Conservation (phyloP, 2,113 vertebrate species). For the Neodontobutis hainanensis region DNA sequence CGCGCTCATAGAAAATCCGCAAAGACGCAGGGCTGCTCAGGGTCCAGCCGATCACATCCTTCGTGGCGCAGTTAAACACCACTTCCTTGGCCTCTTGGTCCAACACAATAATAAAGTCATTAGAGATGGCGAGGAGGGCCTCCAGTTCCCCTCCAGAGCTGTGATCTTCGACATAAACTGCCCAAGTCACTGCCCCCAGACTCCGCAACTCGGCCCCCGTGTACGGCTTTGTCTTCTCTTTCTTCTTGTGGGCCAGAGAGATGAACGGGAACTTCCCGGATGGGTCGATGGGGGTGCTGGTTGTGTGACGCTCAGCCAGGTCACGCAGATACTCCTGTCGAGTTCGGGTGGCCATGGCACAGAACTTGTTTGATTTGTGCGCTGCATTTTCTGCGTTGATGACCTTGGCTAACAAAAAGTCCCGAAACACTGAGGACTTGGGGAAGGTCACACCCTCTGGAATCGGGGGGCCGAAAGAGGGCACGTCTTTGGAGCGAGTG, state of each 20-base stretch:
- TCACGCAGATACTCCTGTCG: slow-evolving; percentile 98
- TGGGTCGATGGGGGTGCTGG: slow-evolving; percentile 96
- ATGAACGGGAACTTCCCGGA: slow-evolving; percentile 98
- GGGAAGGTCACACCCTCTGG: slow-evolving; percentile 96
- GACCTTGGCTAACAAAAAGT: slow-evolving; percentile 97
- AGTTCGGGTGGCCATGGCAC: slow-evolving; percentile 96
- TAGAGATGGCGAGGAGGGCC: slow-evolving; percentile 90
- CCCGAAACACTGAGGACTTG: slow-evolving; percentile 97
- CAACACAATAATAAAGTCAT: slow-evolving; percentile 91
- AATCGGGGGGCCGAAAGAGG: slow-evolving; percentile 94
- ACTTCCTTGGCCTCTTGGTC: slow-evolving; percentile 92
- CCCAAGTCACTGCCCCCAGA: slow-evolving; percentile 89
- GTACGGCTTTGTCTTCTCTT: slow-evolving; percentile 93
- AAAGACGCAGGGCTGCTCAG: slow-evolving; percentile 87
- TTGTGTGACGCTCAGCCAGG: slow-evolving; percentile 95
- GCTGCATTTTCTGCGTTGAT: slow-evolving; percentile 98
- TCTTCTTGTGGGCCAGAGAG: slow-evolving; percentile 95
- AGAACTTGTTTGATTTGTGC: slow-evolving; percentile 97
- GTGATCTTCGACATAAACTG: slow-evolving; percentile 89
- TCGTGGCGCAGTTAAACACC: slow-evolving; percentile 94
- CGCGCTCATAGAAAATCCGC: slow-evolving; percentile 95
- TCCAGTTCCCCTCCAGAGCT: slow-evolving; percentile 91
- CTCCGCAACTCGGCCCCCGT: slow-evolving; percentile 90
- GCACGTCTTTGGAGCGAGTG: slow-evolving; percentile 95
- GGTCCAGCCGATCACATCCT: slow-evolving; percentile 96